Percentiles rank a stretch among this genome's conserved stretches.
These are phyloP conservation scores for Natrix natrix DNA, from an alignment of 2,797 vertebrate species.

Conservation along the genomic window DNA sequence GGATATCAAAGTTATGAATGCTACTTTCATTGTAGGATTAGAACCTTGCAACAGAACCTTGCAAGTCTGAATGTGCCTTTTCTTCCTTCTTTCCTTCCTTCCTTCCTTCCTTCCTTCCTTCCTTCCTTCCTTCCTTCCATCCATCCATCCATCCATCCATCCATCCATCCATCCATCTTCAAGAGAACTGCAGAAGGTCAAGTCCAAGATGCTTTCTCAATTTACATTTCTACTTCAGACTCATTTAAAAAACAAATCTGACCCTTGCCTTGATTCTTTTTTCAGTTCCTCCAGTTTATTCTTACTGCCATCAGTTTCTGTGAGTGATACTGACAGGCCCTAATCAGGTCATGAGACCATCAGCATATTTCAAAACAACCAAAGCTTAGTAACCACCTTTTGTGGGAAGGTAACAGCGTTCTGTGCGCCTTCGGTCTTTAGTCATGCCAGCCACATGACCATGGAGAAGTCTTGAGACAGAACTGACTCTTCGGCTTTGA, in stretches of 20 bases:
- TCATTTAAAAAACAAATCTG: background rate
- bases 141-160: no score
- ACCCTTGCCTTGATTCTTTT: background rate
- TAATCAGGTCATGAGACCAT: background rate
- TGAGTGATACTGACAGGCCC: background rate
- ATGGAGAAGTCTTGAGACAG: no score
- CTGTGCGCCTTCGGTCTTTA: no score
- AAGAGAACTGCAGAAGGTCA: background rate
- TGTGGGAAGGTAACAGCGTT: no score
- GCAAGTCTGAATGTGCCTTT: background rate
- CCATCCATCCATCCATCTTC: background rate
- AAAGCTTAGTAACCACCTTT: no score
- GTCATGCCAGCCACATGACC: no score
- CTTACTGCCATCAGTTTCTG: background rate
- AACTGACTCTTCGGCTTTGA: no score
- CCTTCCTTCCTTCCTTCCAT: no score
- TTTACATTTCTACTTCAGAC: background rate
- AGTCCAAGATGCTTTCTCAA: background rate
- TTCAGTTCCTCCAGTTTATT: background rate
- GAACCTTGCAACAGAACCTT: background rate
- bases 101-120: no score
- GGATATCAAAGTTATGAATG: background rate
- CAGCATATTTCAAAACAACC: background rate
- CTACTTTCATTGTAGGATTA: background rate
- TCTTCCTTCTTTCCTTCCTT: no score